Conservation (phyloP, 2,797 vertebrate genomes). For the Acanthurus leucopareius region DNA sequence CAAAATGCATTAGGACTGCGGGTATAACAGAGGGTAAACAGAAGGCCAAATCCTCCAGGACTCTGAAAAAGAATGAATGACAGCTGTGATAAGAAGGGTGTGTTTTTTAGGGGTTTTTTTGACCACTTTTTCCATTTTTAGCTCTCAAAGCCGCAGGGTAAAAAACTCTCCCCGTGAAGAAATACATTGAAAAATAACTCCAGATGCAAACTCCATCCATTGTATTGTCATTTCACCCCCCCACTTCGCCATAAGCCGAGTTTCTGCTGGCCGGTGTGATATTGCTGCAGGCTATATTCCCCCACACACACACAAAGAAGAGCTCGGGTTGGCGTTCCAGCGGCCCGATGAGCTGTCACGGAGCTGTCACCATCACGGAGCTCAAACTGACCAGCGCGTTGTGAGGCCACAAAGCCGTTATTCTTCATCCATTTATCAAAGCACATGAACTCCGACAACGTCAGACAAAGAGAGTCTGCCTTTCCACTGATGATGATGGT, state of each 20-base stretch:
- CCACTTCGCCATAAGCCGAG: conserved; percentile 34
- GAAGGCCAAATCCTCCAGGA: conserved; percentile 18
- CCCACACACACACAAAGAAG: conserved; percentile 41
- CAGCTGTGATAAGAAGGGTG: conserved; percentile 30
- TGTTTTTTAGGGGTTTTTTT: conserved; percentile 17
- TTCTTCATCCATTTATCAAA: conserved; percentile 27
- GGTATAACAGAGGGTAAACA: conserved; percentile 6
- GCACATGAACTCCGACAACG: conserved; percentile 15
- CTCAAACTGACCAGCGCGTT: background rate
- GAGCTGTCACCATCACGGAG: conserved; percentile 47
- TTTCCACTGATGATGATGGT: background rate
- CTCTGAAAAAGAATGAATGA: conserved; percentile 28
- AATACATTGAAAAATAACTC: conserved; percentile 33
- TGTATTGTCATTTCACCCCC: conserved; percentile 50
- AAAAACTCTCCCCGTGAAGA: conserved; percentile 23
- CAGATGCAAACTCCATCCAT: conserved; percentile 24
- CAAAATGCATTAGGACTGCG: conserved; percentile 43
- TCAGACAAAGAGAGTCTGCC: background rate
- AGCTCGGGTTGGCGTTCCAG: conserved; percentile 29
- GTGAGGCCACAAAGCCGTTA: conserved; percentile 23
- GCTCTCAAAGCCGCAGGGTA: background rate
- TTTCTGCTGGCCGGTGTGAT: conserved; percentile 15
- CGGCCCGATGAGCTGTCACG: conserved; percentile 56
- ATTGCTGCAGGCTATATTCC: conserved; percentile 39
- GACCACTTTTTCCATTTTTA: background rate